Base-by-base conservation (phyloP, 1,140 invertebrate species). In the Scaptomyza hsui region DNA sequence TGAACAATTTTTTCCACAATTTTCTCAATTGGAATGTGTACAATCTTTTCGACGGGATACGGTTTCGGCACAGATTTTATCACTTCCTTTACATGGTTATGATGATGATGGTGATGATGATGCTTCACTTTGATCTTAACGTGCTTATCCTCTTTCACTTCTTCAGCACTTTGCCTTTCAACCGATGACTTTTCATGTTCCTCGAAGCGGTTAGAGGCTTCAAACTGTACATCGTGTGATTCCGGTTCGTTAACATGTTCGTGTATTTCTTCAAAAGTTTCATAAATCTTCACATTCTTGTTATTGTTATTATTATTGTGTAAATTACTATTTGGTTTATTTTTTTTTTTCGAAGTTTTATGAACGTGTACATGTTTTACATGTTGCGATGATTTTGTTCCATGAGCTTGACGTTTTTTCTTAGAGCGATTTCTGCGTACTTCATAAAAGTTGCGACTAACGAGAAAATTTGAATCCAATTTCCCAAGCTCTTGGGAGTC, bases 101-200 rank as follows among this genome's bases (percentile, higher is more conserved):
- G 93, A 68, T 94, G 93, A 75, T 94, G 93, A 70, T 94, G 93
- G 72, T 94, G 93, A 74, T 94, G 93, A 70, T 94, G 93, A 68
- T 94, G 93, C 72, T 94, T 94, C 47, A 94, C 92, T 85, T 93
- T 93, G 10, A 93, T 92, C 42, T 73, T 83, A 21, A 80, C 37
- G 0, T 39, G 62, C 7, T 63, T 61, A 9, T 57, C 41, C 16
- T 86, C 37, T 24, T 80, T 68, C 2, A 55, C 44, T 13, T 60
- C 44, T 1, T 53, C 62, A 26, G 12, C 41, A 1, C 29, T 48
- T 2, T 72, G 56, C 0, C 3, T 10, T 16, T 15, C 16, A 44
- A 21, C 44, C 2, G 44, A 18, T 10, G 61, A 26, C 3, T 75
- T 51, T 1, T 72, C 65, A 2, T 77, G 42, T 9, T 37, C 73